These are phyloP conservation scores for Tenebrosternarchus preto DNA, from an alignment of 2,113 vertebrate species.

Conservation along the genomic window DNA sequence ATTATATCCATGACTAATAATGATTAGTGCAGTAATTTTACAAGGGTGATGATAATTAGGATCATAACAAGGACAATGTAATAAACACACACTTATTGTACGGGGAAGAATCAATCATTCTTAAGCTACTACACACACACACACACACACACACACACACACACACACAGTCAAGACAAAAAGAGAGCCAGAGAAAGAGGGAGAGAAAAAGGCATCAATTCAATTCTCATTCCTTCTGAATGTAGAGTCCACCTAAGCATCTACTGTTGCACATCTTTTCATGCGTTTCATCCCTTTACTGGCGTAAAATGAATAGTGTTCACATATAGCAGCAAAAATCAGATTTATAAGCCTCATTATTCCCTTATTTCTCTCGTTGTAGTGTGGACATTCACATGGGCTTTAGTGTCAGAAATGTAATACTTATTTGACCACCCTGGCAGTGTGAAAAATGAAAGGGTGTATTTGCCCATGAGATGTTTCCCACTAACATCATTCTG, in stretches of 20 bases:
- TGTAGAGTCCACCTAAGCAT: slow-evolving; percentile 1
- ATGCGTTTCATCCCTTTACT: slow-evolving; percentile 19
- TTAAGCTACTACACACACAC: neutral
- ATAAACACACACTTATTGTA: neutral
- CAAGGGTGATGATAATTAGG: slow-evolving; percentile 13
- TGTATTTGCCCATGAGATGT: neutral
- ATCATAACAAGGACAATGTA: neutral
- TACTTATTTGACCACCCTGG: neutral
- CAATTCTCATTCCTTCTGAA: neutral
- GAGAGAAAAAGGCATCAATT: no score
- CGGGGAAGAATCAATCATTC: neutral
- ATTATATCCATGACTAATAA: slow-evolving; percentile 3
- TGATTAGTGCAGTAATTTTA: slow-evolving; percentile 9
- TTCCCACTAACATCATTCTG: no score
- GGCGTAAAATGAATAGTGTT: slow-evolving; percentile 37
- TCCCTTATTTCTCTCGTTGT: slow-evolving; percentile 4
- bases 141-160: neutral
- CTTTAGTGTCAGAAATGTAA: slow-evolving; percentile 8
- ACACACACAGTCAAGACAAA: no score
- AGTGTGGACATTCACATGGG: slow-evolving; percentile 10
- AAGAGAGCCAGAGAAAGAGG: no score
- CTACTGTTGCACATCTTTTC: neutral
- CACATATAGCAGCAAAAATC: slow-evolving; percentile 6
- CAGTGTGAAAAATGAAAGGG: neutral
- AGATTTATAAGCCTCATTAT: slow-evolving; percentile 25